Conservation (phyloP, 1,140 invertebrate species). For the Polypedilum vanderplanki region DNA sequence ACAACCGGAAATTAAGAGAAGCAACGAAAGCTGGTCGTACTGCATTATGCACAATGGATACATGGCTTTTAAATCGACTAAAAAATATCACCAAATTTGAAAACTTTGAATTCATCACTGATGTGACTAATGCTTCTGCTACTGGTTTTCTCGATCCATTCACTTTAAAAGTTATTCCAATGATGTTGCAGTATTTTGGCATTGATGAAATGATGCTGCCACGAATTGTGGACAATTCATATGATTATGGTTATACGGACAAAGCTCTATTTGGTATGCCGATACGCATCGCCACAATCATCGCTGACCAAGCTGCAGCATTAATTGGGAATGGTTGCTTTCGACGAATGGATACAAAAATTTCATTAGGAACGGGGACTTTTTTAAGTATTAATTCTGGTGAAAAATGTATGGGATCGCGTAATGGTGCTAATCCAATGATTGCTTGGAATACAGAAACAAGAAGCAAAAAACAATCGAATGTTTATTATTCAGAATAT, state of each 20-base stretch:
- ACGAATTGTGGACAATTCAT: constrained; percentile 67
- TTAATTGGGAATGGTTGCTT: constrained; percentile 89
- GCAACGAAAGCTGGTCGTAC: background rate
- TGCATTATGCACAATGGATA: background rate
- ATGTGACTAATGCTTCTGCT: constrained; percentile 80
- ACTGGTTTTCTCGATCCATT: constrained; percentile 94
- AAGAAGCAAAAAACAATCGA: constrained; percentile 38
- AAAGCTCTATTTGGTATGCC: constrained; percentile 62
- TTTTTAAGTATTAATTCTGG: constrained; percentile 89
- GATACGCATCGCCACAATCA: constrained; percentile 54
- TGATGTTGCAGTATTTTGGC: constrained; percentile 61
- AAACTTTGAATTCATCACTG: constrained; percentile 61
- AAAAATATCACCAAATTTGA: constrained; percentile 6
- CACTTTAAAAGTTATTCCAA: constrained; percentile 67
- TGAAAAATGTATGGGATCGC: constrained; percentile 63
- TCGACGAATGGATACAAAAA: constrained; percentile 73
- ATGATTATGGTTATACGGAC: constrained; percentile 62
- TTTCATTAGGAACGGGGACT: constrained; percentile 90
- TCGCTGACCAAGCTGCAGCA: constrained; percentile 78
- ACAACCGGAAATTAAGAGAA: background rate
- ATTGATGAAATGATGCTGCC: constrained; percentile 66
- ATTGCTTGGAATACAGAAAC: constrained; percentile 63
- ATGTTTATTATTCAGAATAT: constrained; percentile 76
- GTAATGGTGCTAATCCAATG: constrained; percentile 80
- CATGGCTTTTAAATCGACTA: background rate